Evolutionary conservation across 2,797 vertebrate species (phyloP).

Genomic region (Phalloptychus januarius): DNA sequence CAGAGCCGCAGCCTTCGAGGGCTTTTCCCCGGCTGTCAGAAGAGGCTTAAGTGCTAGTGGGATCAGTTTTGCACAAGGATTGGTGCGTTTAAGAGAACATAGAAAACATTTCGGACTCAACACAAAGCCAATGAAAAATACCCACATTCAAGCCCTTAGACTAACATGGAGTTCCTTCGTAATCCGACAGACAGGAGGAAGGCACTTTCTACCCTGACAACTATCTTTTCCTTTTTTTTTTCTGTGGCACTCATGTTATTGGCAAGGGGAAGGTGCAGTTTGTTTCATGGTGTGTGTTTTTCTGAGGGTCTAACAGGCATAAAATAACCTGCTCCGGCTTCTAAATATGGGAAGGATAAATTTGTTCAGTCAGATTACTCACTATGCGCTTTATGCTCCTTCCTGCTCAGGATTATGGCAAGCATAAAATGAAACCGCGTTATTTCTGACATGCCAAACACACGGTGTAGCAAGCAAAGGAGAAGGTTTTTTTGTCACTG

Average conservation of each 20-base stretch:
- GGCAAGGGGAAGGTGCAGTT: slow-evolving; percentile 36
- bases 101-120: slow-evolving; percentile 60
- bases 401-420: slow-evolving; percentile 61
- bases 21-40: slow-evolving; percentile 66
- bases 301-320: slow-evolving; percentile 43
- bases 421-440: slow-evolving; percentile 57
- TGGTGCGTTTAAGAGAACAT: slow-evolving; percentile 69
- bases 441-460: slow-evolving; percentile 53
- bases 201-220: slow-evolving; percentile 32
- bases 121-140: slow-evolving; percentile 53
- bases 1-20: slow-evolving; percentile 55
- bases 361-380: slow-evolving; percentile 58
- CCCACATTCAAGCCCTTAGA: slow-evolving; percentile 53
- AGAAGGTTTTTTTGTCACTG: slow-evolving; percentile 38
- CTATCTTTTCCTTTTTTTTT: slow-evolving; percentile 10
- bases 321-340: slow-evolving; percentile 53
- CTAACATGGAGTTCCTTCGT: slow-evolving; percentile 58
- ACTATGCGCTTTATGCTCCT: slow-evolving; percentile 52
- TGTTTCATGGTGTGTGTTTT: slow-evolving; percentile 39
- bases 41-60: slow-evolving; percentile 73
- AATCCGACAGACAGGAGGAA: slow-evolving; percentile 54
- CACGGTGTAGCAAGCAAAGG: slow-evolving; percentile 24
- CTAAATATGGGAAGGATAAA: slow-evolving; percentile 51
- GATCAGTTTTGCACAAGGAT: slow-evolving; percentile 61
- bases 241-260: slow-evolving; percentile 40